Evolutionary conservation across 1,140 invertebrate genomes (phyloP), one percentile per base, ranked within the genome.

Genomic region (Delia radicum): DNA sequence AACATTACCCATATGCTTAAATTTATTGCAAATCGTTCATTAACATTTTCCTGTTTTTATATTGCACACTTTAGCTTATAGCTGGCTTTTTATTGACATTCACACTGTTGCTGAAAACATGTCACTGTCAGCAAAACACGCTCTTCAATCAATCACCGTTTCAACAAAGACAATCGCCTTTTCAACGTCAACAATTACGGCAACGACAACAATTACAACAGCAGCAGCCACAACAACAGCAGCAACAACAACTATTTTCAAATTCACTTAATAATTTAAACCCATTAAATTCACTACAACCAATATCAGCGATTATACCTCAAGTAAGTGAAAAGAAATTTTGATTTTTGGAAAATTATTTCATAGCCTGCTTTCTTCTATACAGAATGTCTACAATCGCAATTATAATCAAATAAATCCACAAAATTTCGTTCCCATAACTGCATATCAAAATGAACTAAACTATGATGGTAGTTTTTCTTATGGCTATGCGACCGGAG

Each of bases 381-480:
- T 48, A 78, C 65, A 83, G 27, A 73, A 26, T 18, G 18, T 62
- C 15, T 75, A 55, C 48, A 55, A 71, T 72, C 71, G 73, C 21
- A 65, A 48, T n/a, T 78, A 76, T 28, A 69, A 74, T 29, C 76
- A 78, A 12, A 67, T 79, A 29, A 61, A 73, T 26, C 80, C 79
- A 46, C 83, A 81, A 73, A 85, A 85, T 72, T 86, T 81, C 75
- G 83, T 89, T 18, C 88, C 89, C 15, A 90, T 90, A 73, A 89
- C 89, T 7, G 89, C 89, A 15, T 90, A 91, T 77, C 89, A 89
- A 73, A 89, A 90, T 75, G 90, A 90, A 78, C 87, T 90, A 63
- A 89, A 89, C 79, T 88, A 89, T 73, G 90, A 91, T 77, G 90
- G 88, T 42, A 92, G 90, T 78, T 86, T 86, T 72, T 79, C 79